Percentiles rank a stretch among this genome's conserved stretches.
Conservation (phyloP, 37 sponge, comb jelly and placozoan genomes). For the Diacarnus erythraeanus region DNA sequence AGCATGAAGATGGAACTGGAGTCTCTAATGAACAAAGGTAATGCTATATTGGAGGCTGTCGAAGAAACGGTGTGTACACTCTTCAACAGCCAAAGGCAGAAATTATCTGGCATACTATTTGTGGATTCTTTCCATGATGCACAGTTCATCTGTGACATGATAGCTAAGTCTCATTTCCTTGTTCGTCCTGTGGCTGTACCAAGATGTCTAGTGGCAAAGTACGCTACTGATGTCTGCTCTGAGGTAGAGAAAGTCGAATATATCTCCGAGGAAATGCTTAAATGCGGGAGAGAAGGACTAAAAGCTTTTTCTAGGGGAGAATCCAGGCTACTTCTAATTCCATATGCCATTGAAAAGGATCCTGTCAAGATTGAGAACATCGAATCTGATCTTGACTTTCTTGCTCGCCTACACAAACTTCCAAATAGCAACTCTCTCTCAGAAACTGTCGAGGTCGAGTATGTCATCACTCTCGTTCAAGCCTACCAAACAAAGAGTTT, state of each 20-base stretch:
- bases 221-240: background rate
- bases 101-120: background rate
- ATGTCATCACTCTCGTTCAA: background rate
- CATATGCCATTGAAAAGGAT: background rate
- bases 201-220: background rate
- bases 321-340: conserved; percentile 1
- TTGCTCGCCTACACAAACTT: background rate
- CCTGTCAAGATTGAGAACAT: background rate
- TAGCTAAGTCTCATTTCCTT: background rate
- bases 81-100: background rate
- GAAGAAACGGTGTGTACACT: background rate
- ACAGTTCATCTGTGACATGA: background rate
- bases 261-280: background rate
- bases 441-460: background rate
- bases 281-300: background rate
- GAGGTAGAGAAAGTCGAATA: background rate
- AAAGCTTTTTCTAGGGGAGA: background rate
- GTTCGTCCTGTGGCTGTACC: background rate
- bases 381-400: background rate
- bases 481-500: background rate
- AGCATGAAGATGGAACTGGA: background rate
- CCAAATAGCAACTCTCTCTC: too few species aligned
- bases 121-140: background rate
- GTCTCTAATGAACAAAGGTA: background rate
- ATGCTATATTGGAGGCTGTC: background rate